A percentile compares a stretch with the other conserved stretches of the same genome.
Evolutionary conservation across 2,113 vertebrate species (phyloP).

Genomic region (Ochotona princeps): DNA sequence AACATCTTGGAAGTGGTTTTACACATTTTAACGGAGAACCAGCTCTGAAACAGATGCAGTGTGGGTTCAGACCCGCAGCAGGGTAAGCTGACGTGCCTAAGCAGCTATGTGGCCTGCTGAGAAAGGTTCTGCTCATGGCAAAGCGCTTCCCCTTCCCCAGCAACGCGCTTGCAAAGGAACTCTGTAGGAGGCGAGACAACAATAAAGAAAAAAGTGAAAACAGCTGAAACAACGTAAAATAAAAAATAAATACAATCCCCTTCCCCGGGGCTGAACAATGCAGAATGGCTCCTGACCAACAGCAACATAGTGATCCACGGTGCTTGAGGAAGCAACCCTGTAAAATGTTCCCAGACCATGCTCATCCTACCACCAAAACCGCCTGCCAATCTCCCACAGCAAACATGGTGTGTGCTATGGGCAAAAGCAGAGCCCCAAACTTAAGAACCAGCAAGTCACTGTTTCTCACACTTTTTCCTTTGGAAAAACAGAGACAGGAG

Average conservation of each 20-base stretch:
- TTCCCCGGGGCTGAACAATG: constrained; percentile 65
- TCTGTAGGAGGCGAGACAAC: constrained; percentile 71
- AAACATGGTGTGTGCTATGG: not conserved
- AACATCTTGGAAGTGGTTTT: constrained; percentile 22
- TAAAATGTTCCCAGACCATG: not conserved
- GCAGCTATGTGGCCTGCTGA: constrained; percentile 40
- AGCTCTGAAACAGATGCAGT: not conserved
- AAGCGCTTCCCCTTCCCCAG: constrained; percentile 14
- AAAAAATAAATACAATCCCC: constrained; percentile 80
- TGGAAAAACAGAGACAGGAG: too few species aligned
- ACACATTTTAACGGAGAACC: constrained; percentile 24
- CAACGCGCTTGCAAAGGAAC: constrained; percentile 68
- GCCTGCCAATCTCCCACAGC: not conserved
- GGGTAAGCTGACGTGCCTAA: constrained; percentile 12
- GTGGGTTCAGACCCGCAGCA: not conserved
- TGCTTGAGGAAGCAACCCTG: constrained; percentile 47
- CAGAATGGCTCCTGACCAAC: constrained; percentile 71
- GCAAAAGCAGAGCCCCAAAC: constrained; percentile 32
- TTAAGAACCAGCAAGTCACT: not conserved
- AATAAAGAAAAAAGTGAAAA: constrained; percentile 81
- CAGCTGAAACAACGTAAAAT: constrained; percentile 85
- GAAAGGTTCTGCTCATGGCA: constrained; percentile 37
- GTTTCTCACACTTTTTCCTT: not conserved
- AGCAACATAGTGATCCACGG: constrained; percentile 17
- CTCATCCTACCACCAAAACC: not conserved